Evolutionary conservation across 2,797 vertebrate genomes (phyloP), one percentile per base, ranked within the genome.

Genomic region (Choloepus didactylus): DNA sequence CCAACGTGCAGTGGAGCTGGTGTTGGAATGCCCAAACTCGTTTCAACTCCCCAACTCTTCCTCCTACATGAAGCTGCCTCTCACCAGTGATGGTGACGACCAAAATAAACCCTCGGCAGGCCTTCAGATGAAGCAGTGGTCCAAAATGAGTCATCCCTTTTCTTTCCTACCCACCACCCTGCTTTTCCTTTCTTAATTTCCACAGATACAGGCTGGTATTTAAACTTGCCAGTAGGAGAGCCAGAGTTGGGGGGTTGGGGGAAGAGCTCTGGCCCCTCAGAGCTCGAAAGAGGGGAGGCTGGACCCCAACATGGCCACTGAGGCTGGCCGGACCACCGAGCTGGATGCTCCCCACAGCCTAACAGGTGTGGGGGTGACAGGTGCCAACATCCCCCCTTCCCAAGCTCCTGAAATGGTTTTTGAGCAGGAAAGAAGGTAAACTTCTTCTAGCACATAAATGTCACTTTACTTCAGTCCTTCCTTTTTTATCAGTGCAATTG

Each of bases 191-290:
- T 93, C 94, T 76, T 85, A 64, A 94, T 92, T 93, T 82, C 95
- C 90, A 77, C 73, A 23, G 87, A 80, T 59, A 64, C 94, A 66
- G 93, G 77, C 93, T 97, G 96, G 79, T 88, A 95, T 97, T 97
- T 95, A 85, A 82, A 77, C 87, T 67, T 93, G 85, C 93, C 83
- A 90, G 62, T 6, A 51, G 95, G 88, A 21, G 67, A 94, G 93
- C 62, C 82, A 89, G 91, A 70, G 93, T 62, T 82, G 83, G 82
- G 88, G 91, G 76, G 56, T 84, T 59, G 73, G 75, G 41, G 76
- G 84, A 73, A 81, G 76, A 72, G 82, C 38, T 2, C n/a, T 14
- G 62, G 73, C 85, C 85, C 84, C 25, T 62, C 31, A 7, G 67
- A 86, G 93, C 95, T 18, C 0, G 7, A 64, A 46, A 54, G 46